These are phyloP conservation scores for Adelognathus sp. DNA, from an alignment of 2,888 invertebrate species.

Conservation along the genomic window DNA sequence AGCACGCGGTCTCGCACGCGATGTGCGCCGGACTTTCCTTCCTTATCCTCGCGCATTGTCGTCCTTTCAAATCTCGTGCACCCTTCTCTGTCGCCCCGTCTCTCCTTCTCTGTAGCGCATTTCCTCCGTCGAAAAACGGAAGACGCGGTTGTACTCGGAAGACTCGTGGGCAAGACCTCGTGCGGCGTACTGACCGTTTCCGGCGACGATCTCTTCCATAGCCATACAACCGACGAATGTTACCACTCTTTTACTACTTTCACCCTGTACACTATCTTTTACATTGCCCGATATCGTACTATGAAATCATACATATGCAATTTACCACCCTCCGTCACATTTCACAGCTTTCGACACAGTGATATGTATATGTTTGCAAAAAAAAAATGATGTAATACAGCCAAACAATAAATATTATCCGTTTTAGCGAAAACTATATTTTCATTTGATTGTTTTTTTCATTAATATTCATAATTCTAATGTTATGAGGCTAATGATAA, in stretches of 20 bases:
- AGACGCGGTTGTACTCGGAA: constrained; percentile 55
- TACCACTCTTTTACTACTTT: background rate
- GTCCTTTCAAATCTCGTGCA: background rate
- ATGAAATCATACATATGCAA: too few species aligned
- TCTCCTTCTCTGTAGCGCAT: background rate
- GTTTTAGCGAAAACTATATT: too few species aligned
- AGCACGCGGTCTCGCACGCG: constrained; percentile 45
- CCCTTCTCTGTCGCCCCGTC: background rate
- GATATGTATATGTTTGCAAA: too few species aligned
- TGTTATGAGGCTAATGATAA: too few species aligned
- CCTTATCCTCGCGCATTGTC: background rate
- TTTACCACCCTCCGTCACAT: constrained; percentile 55
- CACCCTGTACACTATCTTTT: background rate
- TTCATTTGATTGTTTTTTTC: too few species aligned
- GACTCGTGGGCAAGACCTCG: constrained; percentile 52
- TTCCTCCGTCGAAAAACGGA: constrained; percentile 33
- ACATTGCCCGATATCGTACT: constrained; percentile 34
- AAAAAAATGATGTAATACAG: too few species aligned
- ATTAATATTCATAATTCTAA: too few species aligned
- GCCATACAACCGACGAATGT: background rate
- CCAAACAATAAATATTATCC: too few species aligned
- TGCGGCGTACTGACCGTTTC: constrained; percentile 51
- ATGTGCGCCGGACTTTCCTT: constrained; percentile 28
- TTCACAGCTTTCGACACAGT: too few species aligned
- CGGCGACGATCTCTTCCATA: constrained; percentile 42